Percentiles rank a stretch among this genome's conserved stretches.
Conservation (phyloP, 1,140 invertebrate genomes). For the honey bee (Apis mellifera) region Amel_HAv3.1 CM009944.2:8655501-8656000, state of each 20-base stretch:
- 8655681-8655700: conserved; percentile 66
- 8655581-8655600: conserved; percentile 52
- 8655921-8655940: neutral
- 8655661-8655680: conserved; percentile 67
- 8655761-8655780: neutral
- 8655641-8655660: conserved; percentile 64
- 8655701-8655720: conserved; percentile 39
- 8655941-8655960: neutral
- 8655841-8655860: too few species aligned
- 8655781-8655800: too few species aligned
- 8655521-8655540: neutral
- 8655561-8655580: too few species aligned
- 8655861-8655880: too few species aligned
- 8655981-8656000: neutral
- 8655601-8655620: conserved; percentile 25
- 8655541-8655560: too few species aligned
- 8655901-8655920: too few species aligned
- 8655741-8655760: neutral
- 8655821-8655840: too few species aligned
- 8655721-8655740: neutral
- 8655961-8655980: neutral
- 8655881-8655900: too few species aligned
- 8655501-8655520: too few species aligned
- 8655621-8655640: conserved; percentile 44
- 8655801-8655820: too few species aligned